Percentiles rank a stretch among this genome's conserved stretches.
Conservation (phyloP, 2,113 vertebrate species). For the Excalfactoria chinensis region DNA sequence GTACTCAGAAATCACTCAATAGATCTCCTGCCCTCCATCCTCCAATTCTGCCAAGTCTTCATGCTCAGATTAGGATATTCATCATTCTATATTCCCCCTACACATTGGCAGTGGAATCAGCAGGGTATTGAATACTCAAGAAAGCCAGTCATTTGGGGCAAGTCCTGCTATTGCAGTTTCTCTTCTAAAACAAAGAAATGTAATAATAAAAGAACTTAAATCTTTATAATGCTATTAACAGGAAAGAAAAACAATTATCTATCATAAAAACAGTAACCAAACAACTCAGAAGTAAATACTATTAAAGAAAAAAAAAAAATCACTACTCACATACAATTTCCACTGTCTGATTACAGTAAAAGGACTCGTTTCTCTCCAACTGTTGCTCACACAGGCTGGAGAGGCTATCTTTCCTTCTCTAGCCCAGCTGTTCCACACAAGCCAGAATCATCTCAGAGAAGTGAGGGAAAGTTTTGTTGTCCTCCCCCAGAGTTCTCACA, state of each 20-base stretch:
- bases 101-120: neutral
- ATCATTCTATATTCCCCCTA: neutral
- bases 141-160: neutral
- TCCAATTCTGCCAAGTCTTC: neutral
- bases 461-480: neutral
- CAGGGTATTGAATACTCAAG: neutral
- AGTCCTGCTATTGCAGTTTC: neutral
- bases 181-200: conserved; percentile 25
- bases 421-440: neutral
- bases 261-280: neutral
- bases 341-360: neutral
- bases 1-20: neutral
- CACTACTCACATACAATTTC: neutral
- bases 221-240: conserved; percentile 1
- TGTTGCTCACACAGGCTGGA: neutral
- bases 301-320: conserved; percentile 8
- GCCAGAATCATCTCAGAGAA: neutral
- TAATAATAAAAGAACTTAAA: neutral
- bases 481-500: neutral
- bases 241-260: conserved; percentile 42
- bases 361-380: neutral
- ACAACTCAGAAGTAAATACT: conserved; percentile 20
- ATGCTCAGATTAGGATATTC: neutral
- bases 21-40: neutral
- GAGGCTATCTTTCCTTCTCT: neutral